Base-by-base conservation (phyloP, 92 coral and sea anemone species). In the Palythoa heliodiscus region DNA sequence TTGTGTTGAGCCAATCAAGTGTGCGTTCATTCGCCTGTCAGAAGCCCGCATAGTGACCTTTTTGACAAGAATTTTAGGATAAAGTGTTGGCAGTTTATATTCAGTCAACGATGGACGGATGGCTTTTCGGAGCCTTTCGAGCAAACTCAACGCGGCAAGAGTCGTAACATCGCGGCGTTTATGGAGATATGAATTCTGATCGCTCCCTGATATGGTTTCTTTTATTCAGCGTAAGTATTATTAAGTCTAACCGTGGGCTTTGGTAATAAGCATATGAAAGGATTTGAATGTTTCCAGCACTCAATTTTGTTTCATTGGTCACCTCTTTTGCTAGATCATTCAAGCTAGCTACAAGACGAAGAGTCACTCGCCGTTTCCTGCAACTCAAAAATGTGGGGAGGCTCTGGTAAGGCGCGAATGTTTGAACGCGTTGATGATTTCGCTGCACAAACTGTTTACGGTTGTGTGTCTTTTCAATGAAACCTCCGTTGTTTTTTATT, bases 1-100 rank as follows among this genome's bases (percentile, higher is more conserved):
- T 52, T 77, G 74, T 85, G 84, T 67, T 88, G 78, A 88, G 70
- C 98, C 98, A 94, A 94, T 94, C 98, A 88, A 75, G 67, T 64
- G 57, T 66, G 75, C 43, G 52, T 73, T 85, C 84, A 86, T 55
- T 89, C 80, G 90, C 90, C 92, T 90, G 86, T 92, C 86, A 86
- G 87, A 74, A 69, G 85, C 84, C 89, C 90, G 85, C 88, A 88
- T 92, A 82, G 89, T 78, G 86, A 81, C 82, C 75, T 47, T 71
- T 87, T 86, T 91, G 91, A 89, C 93, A 83, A 89, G 89, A 81
- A 83, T 87, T 64, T 86, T 88, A 89, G 82, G 91, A 79, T 84
- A 87, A 92, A 91, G 92, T 91, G 90, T 92, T 89, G 77, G 89
- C 77, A 86, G 83, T 89, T 86, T 91, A 69, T 48, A 25, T 69